phyloP scores from a whole-genome alignment of 1,140 invertebrate genomes.

The Leptinotarsa lineolata region DNA sequence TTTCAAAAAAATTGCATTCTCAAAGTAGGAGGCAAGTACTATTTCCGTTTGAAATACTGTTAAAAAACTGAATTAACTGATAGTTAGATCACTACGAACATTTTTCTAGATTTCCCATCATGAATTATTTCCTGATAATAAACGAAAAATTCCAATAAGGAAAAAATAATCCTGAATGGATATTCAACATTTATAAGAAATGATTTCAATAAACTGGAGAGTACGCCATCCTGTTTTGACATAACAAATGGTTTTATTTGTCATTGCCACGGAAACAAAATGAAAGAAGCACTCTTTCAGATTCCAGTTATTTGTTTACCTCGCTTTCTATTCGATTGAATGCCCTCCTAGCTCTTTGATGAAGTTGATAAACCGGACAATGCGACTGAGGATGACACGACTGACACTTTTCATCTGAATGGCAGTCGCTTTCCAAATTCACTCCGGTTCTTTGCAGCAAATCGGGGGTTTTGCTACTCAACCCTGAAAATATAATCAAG shows the following conservation, averaged over 20 bases:
- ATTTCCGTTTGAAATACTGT: too few relatives aligned
- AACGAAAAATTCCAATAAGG: too few relatives aligned
- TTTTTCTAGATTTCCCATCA: too few relatives aligned
- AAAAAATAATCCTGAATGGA: too few relatives aligned
- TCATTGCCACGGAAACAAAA: neutral
- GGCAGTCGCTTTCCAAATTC: conserved; percentile 28
- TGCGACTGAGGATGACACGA: conserved; percentile 34
- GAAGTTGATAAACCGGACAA: conserved; percentile 45
- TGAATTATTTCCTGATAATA: too few relatives aligned
- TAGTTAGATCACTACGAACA: too few relatives aligned
- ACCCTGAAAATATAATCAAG: conserved; percentile 34
- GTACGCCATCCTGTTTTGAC: too few relatives aligned
- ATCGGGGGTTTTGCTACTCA: conserved; percentile 53
- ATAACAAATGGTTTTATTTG: too few relatives aligned
- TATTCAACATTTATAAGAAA: too few relatives aligned
- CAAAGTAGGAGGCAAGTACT: too few relatives aligned
- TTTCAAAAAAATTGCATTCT: too few relatives aligned
- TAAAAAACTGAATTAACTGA: too few relatives aligned
- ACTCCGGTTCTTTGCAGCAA: conserved; percentile 43
- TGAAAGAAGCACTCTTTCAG: neutral
- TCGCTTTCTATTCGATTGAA: conserved; percentile 44
- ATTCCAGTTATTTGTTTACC: conserved; percentile 31
- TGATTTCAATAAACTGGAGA: neutral
- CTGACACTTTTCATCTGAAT: conserved; percentile 19
- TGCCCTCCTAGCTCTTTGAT: conserved; percentile 47